phyloP scores from a whole-genome alignment of 2,797 vertebrate species.

The Gambusia yucatana region DNA sequence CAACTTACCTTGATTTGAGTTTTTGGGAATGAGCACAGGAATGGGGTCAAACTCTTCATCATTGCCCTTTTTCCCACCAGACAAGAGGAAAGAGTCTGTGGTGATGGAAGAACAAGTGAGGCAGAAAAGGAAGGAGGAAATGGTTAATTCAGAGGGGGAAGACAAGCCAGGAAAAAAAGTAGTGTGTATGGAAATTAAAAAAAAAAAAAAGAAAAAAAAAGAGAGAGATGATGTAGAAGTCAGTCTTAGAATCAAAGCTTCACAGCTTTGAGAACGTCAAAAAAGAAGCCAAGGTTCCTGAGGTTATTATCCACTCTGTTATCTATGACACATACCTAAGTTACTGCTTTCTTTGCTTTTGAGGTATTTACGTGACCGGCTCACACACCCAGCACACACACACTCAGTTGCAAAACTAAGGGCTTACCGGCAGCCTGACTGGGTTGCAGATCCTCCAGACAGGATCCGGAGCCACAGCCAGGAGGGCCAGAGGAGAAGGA shows the following conservation, averaged over 20 bases:
- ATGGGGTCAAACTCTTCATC: slow-evolving; percentile 99
- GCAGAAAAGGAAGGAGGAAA: slow-evolving; percentile 55
- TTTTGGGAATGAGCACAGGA: slow-evolving; percentile 98
- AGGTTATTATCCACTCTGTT: slow-evolving; percentile 22
- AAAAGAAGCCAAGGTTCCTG: slow-evolving; percentile 52
- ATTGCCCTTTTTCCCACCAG: slow-evolving; percentile 90
- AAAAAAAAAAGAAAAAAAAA: slow-evolving; percentile 16
- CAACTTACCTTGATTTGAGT: slow-evolving; percentile 96
- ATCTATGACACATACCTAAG: neutral
- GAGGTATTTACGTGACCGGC: slow-evolving; percentile 9
- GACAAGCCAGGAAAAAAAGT: slow-evolving; percentile 38
- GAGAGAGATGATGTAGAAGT: slow-evolving; percentile 46
- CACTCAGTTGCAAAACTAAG: slow-evolving; percentile 15
- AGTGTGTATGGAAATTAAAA: slow-evolving; percentile 43
- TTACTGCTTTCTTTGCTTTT: neutral
- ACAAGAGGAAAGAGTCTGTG: slow-evolving; percentile 93
- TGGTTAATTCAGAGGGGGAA: slow-evolving; percentile 83
- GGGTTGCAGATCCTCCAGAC: slow-evolving; percentile 86
- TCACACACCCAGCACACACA: slow-evolving; percentile 13
- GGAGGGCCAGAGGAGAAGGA: slow-evolving; percentile 84
- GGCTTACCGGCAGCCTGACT: slow-evolving; percentile 90
- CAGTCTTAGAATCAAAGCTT: slow-evolving; percentile 47
- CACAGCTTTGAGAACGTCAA: slow-evolving; percentile 45
- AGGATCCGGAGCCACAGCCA: slow-evolving; percentile 82
- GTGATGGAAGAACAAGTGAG: slow-evolving; percentile 70